Evolutionary conservation across 2,888 invertebrate species (phyloP).

Genomic region (Drosophila subsilvestris): DNA sequence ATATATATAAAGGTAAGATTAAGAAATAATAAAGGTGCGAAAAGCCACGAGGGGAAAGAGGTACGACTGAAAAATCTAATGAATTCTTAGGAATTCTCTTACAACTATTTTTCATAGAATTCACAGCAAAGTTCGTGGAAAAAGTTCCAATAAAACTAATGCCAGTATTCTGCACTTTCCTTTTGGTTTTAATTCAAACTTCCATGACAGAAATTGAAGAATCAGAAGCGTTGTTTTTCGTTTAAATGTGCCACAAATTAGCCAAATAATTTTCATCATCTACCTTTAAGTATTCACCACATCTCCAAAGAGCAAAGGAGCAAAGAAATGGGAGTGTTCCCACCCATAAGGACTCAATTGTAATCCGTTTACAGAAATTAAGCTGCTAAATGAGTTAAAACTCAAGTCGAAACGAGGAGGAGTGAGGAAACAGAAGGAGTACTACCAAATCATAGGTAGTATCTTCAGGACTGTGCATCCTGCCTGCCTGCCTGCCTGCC

Average conservation of each 20-base stretch:
- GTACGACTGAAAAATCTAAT: no score
- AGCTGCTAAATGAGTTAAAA: slow-evolving; percentile 43
- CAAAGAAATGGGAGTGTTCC: background rate
- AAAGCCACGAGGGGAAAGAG: no score
- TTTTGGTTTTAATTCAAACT: no score
- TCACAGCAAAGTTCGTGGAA: no score
- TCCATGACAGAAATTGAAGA: background rate
- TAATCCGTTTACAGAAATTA: slow-evolving; percentile 37
- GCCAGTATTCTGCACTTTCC: no score
- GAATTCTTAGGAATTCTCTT: no score
- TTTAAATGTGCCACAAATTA: no score
- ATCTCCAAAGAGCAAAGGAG: no score
- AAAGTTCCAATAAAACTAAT: no score
- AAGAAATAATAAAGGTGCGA: no score
- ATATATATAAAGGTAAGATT: no score
- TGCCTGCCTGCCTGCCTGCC: slow-evolving; percentile 4
- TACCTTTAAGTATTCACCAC: background rate
- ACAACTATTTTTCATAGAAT: no score
- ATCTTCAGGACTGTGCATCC: slow-evolving; percentile 36
- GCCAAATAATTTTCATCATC: background rate
- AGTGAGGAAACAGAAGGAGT: slow-evolving; percentile 21
- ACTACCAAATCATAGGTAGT: slow-evolving; percentile 41
- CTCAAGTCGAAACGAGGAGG: slow-evolving; percentile 28
- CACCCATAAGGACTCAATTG: background rate
- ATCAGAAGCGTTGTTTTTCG: background rate